These are phyloP conservation scores for Tromatobia lineatoria DNA, from an alignment of 2,888 invertebrate genomes.

Conservation along the genomic window DNA sequence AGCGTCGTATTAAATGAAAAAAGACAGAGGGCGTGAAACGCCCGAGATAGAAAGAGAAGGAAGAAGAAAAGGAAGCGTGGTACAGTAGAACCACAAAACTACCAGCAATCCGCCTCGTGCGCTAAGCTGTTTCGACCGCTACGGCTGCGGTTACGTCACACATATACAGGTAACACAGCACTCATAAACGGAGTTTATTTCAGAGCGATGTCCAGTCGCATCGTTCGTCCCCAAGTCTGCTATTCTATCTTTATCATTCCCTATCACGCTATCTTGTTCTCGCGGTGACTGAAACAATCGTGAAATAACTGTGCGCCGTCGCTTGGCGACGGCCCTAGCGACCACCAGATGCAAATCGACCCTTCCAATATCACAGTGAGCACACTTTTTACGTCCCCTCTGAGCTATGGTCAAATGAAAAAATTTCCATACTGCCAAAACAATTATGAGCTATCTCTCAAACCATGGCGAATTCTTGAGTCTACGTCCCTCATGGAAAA, in stretches of 20 bases:
- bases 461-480: not conserved
- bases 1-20: conserved; percentile 81
- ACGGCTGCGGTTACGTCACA: conserved; percentile 45
- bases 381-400: not conserved
- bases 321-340: conserved; percentile 44
- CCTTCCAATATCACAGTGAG: conserved; percentile 29
- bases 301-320: conserved; percentile 35
- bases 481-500: too few relatives aligned
- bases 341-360: conserved; percentile 41
- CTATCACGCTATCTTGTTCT: not conserved
- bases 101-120: conserved; percentile 30
- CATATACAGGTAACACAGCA: conserved; percentile 16
- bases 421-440: conserved; percentile 3
- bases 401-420: conserved; percentile 13
- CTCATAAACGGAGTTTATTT: conserved; percentile 39
- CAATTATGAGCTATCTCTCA: not conserved
- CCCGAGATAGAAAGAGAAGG: conserved; percentile 4
- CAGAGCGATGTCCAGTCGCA: conserved; percentile 11
- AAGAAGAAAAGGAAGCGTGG: conserved; percentile 18
- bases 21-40: conserved; percentile 45
- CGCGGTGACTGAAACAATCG: conserved; percentile 35
- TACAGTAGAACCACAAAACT: conserved; percentile 36
- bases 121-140: conserved; percentile 47
- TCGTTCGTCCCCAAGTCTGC: conserved; percentile 5
- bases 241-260: conserved; percentile 3